Base-by-base conservation (phyloP, 2,113 vertebrate species). In the Strix aluco region DNA sequence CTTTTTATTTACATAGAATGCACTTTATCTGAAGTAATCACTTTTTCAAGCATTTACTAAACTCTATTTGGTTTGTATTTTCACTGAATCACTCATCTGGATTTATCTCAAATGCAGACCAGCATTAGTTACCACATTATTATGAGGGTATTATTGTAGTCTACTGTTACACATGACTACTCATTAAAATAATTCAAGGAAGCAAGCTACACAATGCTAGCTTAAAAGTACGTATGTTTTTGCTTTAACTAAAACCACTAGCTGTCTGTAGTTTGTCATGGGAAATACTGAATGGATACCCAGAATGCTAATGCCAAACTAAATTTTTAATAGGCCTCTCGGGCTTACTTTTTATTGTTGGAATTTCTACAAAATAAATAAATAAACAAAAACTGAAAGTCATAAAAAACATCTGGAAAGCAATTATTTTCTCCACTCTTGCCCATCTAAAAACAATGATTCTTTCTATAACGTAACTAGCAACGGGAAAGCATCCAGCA, bases 401-500 rank as follows among this genome's bases (percentile, higher is more conserved):
- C 32, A 66, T 54, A 83, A 75, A 59, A 47, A 34, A 26, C 0
- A 63, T 15, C 59, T 36, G 74, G 62, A 92, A 89, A 90, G 49
- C 65, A 49, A 59, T 59, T 58, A 17, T 81, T 63, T 46, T 26
- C 30, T 61, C 11, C 66, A 18, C 20, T 73, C 47, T 49, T 82
- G 18, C 34, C 12, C 55, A 81, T 30, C 67, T 83, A 51, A 57
- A 84, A 54, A 12, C 7, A 51, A 20, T 8, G 26, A 72, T 40
- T 82, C 6, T 74, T 26, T 67, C 62, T 62, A 5, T 32, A 78
- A 85, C 5, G 3, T 69, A 84, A 79, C 49, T n/a, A n/a, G 44
- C 52, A 51, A 80, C 44, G 59, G 90, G 92, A 95, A 89, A 78
- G 89, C 73, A 81, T 57, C 55, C 82, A 70, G 84, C 81, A 85